These are phyloP conservation scores for Cephus nigrinus DNA, from an alignment of 2,888 invertebrate genomes.

Conservation along the genomic window DNA sequence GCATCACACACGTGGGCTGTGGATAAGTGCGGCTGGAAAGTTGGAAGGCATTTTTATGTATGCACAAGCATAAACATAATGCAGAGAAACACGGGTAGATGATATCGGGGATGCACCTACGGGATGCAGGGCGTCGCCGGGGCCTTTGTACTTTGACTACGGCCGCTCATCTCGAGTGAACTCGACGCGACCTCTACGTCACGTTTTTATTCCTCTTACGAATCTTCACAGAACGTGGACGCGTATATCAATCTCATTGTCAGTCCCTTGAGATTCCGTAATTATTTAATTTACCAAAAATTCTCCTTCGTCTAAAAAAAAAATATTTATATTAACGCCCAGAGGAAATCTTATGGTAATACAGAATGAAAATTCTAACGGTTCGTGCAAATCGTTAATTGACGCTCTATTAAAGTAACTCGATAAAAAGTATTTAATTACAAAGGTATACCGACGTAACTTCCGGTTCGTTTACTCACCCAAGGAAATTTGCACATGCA, in stretches of 20 bases:
- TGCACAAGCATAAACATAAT: conserved; percentile 60
- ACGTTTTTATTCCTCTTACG: conserved; percentile 6
- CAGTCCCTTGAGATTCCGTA: neutral
- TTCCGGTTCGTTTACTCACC: conserved; percentile 39
- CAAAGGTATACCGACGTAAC: conserved; percentile 45
- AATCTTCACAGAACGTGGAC: neutral
- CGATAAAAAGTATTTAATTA: conserved; percentile 58
- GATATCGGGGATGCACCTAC: conserved; percentile 61
- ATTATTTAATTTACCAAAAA: neutral
- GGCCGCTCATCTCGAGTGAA: conserved; percentile 44
- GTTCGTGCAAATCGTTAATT: conserved; percentile 42
- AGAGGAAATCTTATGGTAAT: neutral
- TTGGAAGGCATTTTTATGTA: conserved; percentile 43
- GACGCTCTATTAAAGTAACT: conserved; percentile 57
- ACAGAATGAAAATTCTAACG: neutral
- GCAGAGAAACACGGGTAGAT: conserved; percentile 62
- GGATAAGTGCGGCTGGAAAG: conserved; percentile 26
- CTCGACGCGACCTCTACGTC: conserved; percentile 13
- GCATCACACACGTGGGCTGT: conserved; percentile 26
- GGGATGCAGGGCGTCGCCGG: conserved; percentile 57
- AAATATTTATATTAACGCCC: neutral
- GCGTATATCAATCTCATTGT: conserved; percentile 2
- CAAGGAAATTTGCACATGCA: conserved; percentile 28
- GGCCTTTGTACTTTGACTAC: conserved; percentile 52
- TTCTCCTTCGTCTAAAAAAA: neutral